Conservation (phyloP, 1,140 invertebrate species). For the Platorchestia sp. region DNA sequence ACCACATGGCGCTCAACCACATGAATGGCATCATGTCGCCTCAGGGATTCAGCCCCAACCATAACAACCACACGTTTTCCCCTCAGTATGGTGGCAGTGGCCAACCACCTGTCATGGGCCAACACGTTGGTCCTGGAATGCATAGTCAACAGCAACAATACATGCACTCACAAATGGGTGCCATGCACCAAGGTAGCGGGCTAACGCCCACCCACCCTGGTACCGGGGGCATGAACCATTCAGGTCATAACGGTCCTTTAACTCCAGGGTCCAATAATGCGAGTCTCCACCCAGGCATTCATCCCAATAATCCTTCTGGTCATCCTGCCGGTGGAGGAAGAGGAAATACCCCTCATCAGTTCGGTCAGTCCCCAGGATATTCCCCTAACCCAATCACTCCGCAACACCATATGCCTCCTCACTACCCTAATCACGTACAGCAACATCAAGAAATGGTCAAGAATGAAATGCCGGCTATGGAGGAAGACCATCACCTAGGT, state of each 20-base stretch:
- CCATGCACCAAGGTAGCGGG: slow-evolving; percentile 32
- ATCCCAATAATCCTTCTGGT: slow-evolving; percentile 69
- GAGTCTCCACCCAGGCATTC: slow-evolving; percentile 69
- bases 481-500: slow-evolving; percentile 64
- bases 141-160: slow-evolving; percentile 43
- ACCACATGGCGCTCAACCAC: slow-evolving; percentile 62
- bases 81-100: slow-evolving; percentile 60
- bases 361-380: slow-evolving; percentile 76
- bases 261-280: slow-evolving; percentile 65
- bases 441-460: slow-evolving; percentile 73
- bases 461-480: slow-evolving; percentile 73
- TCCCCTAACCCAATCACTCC: slow-evolving; percentile 60
- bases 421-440: slow-evolving; percentile 44
- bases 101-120: slow-evolving; percentile 51
- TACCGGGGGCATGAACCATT: slow-evolving; percentile 20
- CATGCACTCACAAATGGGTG: slow-evolving; percentile 48
- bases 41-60: slow-evolving; percentile 64
- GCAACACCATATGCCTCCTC: slow-evolving; percentile 58
- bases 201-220: slow-evolving; percentile 47
- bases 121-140: slow-evolving; percentile 31
- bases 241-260: slow-evolving; percentile 58
- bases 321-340: slow-evolving; percentile 72
- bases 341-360: slow-evolving; percentile 74
- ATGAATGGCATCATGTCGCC: slow-evolving; percentile 67
- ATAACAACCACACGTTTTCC: slow-evolving; percentile 64